Evolutionary conservation across 2,888 invertebrate species (phyloP).

Genomic region (Drymonia ruficornis): DNA sequence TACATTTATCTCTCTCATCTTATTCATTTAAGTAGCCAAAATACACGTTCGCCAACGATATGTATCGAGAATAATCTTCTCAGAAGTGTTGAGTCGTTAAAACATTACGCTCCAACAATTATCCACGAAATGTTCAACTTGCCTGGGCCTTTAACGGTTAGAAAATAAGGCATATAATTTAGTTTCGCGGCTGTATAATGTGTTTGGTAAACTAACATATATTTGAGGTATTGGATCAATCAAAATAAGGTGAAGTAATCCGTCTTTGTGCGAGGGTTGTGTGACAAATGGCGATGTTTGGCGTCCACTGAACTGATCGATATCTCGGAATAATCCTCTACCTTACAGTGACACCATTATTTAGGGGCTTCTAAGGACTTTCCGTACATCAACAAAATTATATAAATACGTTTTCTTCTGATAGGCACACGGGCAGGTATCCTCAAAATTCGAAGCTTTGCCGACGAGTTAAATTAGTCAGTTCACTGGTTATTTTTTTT

Average conservation of each 20-base stretch:
- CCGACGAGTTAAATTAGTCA: too few species aligned
- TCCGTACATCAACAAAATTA: too few species aligned
- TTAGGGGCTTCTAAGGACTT: slow-evolving; percentile 15
- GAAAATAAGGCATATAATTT: slow-evolving; percentile 33
- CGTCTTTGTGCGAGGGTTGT: slow-evolving; percentile 53
- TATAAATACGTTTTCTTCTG: too few species aligned
- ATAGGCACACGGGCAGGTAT: too few species aligned
- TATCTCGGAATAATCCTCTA: slow-evolving; percentile 66
- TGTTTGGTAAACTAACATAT: slow-evolving; percentile 35
- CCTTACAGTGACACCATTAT: slow-evolving; percentile 35
- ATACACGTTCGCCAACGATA: slow-evolving; percentile 2
- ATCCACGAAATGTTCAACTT: slow-evolving; percentile 31
- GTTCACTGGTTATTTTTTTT: too few species aligned
- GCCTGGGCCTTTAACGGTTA: slow-evolving; percentile 16
- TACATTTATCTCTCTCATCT: slow-evolving; percentile 1
- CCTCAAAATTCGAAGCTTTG: too few species aligned
- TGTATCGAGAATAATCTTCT: slow-evolving; percentile 46
- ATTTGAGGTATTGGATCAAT: slow-evolving; percentile 58
- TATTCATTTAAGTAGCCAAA: slow-evolving; percentile 9
- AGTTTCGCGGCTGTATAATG: background rate
- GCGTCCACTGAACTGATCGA: slow-evolving; percentile 52
- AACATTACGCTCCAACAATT: slow-evolving; percentile 64
- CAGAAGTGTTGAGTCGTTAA: slow-evolving; percentile 68
- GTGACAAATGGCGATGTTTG: slow-evolving; percentile 61
- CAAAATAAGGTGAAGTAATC: slow-evolving; percentile 76